Base-by-base conservation (phyloP, 1,140 invertebrate species). In the Leptinotarsa texana region DNA sequence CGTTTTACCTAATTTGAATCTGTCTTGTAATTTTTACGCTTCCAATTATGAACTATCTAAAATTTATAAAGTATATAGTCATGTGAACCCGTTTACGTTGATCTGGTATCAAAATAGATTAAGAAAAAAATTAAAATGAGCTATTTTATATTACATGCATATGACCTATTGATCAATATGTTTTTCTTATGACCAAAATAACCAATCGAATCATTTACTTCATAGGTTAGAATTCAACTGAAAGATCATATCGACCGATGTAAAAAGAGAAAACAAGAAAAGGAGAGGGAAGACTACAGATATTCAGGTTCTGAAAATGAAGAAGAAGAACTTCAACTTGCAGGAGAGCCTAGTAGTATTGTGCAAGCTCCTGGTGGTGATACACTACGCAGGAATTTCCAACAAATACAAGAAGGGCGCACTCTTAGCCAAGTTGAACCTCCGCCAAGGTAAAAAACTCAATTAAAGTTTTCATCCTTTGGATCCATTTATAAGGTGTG, bases 241-340 rank as follows among this genome's bases (percentile, higher is more conserved):
- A 99, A 99, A 88, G 98, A 99, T 86, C 98, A 99, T 86, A 98
- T 99, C 86, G 98, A 99, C 87, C 89, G 98, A 74, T 96, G 95
- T 87, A 97, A 96, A 88, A 97, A 96, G 85, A 91, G 95, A 84
- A 96, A 96, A 88, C 94, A 95, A 83, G 94, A 96, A 81, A 96
- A 95, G 88, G 92, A 93, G 80, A 88, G 93, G 69, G 93, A 94
- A 80, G 93, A 95, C 82, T 95, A 95, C 84, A 88, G 91, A 75
- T 95, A 95, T 82, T 95, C 93, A 51, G 94, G 94, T 48, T 95
- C 93, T 15, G 95, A 96, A 83, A 95, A 95, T 79, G 95, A 95
- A 80, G 95, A 96, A 79, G 95, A 96, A 77, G 94, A 95, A 78
- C 91, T 92, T 69, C 93, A 91, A 63, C 88, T 94, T 73, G 93